Evolutionary conservation across 2,888 invertebrate genomes (phyloP).

Genomic region (Aethes cnicana): DNA sequence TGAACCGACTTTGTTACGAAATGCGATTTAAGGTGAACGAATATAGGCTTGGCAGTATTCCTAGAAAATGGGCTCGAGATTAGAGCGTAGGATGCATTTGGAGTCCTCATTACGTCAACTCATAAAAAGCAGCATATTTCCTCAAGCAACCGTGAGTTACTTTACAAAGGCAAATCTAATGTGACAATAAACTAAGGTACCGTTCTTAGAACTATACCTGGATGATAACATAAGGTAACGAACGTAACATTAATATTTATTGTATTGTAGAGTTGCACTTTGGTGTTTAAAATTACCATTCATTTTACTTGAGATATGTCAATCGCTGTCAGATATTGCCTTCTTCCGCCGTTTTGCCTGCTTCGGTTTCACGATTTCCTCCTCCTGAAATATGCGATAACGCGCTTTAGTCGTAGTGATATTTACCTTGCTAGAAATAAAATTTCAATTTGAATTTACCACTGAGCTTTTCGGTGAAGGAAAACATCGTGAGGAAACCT

Average conservation of each 20-base stretch:
- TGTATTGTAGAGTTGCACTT: slow-evolving; percentile 80
- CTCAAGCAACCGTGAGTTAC: no score
- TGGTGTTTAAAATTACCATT: slow-evolving; percentile 75
- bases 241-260: slow-evolving; percentile 59
- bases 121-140: no score
- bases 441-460: slow-evolving; percentile 19
- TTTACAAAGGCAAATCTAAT: slow-evolving; percentile 47
- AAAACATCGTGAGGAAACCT: no score
- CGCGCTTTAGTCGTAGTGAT: no score
- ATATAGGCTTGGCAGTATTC: no score
- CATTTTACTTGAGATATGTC: slow-evolving; percentile 81
- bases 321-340: slow-evolving; percentile 96
- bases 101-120: no score
- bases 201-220: slow-evolving; percentile 70
- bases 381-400: slow-evolving; percentile 84
- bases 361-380: slow-evolving; percentile 94
- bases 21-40: no score
- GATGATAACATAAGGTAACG: slow-evolving; percentile 53
- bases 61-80: no score
- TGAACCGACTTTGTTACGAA: no score
- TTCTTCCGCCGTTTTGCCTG: slow-evolving; percentile 96
- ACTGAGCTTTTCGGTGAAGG: no score
- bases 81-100: no score
- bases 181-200: slow-evolving; percentile 54
- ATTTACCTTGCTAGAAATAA: no score